Percentiles rank a stretch among this genome's conserved stretches.
Evolutionary conservation across 2,113 vertebrate genomes (phyloP).

Genomic region (Mus spicilegus): DNA sequence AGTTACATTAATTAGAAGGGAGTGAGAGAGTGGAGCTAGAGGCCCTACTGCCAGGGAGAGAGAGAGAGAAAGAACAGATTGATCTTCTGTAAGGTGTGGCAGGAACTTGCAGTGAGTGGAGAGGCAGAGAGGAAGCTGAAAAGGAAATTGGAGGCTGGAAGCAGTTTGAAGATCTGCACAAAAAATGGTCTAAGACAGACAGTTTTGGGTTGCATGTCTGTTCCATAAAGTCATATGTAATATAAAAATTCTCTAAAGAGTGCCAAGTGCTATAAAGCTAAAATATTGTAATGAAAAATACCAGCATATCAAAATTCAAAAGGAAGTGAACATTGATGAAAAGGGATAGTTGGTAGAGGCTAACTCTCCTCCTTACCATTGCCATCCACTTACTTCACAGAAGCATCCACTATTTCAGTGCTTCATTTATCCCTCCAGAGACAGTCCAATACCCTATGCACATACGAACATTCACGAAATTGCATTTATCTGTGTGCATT

Average conservation of each 20-base stretch:
- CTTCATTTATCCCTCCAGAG: background rate
- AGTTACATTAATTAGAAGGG: slow-evolving; percentile 65
- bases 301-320: background rate
- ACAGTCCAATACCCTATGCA: background rate
- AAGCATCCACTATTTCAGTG: slow-evolving; percentile 13
- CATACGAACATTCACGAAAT: background rate
- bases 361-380: background rate
- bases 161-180: background rate
- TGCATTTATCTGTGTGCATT: background rate
- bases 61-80: background rate
- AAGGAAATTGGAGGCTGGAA: background rate
- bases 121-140: background rate
- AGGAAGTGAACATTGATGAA: background rate
- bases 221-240: background rate
- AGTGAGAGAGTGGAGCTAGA: slow-evolving; percentile 10
- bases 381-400: slow-evolving; percentile 7
- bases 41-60: slow-evolving; percentile 30
- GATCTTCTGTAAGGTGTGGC: slow-evolving; percentile 30
- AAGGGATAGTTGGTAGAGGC: slow-evolving; percentile 3
- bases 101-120: background rate
- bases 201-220: background rate
- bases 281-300: slow-evolving; percentile 17
- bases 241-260: slow-evolving; percentile 7
- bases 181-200: background rate
- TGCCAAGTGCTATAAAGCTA: background rate